These are phyloP conservation scores for Todiramphus chloris DNA, from an alignment of 2,113 vertebrate species.

Conservation along the genomic window DNA sequence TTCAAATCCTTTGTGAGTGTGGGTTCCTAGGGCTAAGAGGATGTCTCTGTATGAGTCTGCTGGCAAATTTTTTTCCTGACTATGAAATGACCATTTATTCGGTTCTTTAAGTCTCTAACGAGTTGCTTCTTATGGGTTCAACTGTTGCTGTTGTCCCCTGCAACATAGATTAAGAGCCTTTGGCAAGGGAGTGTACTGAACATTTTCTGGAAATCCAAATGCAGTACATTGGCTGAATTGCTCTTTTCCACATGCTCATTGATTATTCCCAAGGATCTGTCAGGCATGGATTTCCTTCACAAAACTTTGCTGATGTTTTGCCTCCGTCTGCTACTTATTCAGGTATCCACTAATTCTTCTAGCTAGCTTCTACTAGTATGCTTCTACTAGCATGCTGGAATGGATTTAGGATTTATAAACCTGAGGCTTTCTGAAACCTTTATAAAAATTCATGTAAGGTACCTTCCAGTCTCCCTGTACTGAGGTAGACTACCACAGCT, in stretches of 20 bases:
- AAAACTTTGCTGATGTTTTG: not conserved
- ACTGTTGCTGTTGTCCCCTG: not conserved
- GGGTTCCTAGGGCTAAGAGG: not conserved
- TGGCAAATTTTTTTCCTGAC: not conserved
- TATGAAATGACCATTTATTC: not conserved
- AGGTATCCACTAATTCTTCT: not conserved
- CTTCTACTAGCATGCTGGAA: not conserved
- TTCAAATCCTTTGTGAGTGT: not conserved
- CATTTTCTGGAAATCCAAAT: not conserved
- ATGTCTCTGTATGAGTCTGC: not conserved
- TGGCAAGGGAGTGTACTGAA: not conserved
- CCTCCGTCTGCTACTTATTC: not conserved
- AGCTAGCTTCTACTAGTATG: not conserved
- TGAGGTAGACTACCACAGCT: not conserved
- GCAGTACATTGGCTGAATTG: not conserved
- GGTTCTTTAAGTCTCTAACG: not conserved
- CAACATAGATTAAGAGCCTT: not conserved
- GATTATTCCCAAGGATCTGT: not conserved
- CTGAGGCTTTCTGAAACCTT: not conserved
- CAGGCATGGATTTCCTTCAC: not conserved
- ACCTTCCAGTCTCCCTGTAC: not conserved
- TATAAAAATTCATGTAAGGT: not conserved
- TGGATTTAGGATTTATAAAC: not conserved
- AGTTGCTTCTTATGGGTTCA: not conserved
- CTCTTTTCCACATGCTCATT: not conserved